Percentiles rank a stretch among this genome's conserved stretches.
Evolutionary conservation across 2,888 invertebrate genomes (phyloP).

Genomic region (Orthosia incerta): DNA sequence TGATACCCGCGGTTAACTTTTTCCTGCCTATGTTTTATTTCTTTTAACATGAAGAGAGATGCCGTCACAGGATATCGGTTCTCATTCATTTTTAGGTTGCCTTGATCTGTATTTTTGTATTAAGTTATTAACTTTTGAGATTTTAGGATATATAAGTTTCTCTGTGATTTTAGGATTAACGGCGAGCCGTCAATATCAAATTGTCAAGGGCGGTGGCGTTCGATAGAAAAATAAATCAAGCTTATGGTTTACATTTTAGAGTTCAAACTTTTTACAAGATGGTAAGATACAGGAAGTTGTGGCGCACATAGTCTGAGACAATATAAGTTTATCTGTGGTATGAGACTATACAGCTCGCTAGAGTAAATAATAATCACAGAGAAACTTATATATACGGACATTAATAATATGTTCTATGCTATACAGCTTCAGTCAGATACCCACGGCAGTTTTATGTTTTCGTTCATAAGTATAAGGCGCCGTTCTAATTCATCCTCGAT

Average conservation of each 20-base stretch:
- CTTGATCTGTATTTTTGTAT: background rate
- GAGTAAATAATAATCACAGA: too few relatives aligned
- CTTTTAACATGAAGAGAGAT: constrained; percentile 86
- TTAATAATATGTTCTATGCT: too few relatives aligned
- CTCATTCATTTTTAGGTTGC: constrained; percentile 79
- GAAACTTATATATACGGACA: too few relatives aligned
- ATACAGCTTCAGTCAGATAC: too few relatives aligned
- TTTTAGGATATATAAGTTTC: too few relatives aligned
- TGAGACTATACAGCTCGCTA: too few relatives aligned
- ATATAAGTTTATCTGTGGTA: too few relatives aligned
- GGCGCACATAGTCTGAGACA: too few relatives aligned
- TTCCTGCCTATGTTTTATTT: constrained; percentile 85
- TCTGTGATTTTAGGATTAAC: constrained; percentile 7
- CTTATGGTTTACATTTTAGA: background rate
- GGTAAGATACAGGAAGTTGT: too few relatives aligned
- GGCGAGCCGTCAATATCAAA: constrained; percentile 2
- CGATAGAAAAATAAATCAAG: background rate
- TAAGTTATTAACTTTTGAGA: background rate
- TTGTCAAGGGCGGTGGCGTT: constrained; percentile 9
- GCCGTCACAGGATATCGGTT: constrained; percentile 86
- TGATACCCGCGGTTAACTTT: constrained; percentile 84
- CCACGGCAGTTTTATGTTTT: too few relatives aligned
- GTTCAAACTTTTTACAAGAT: constrained; percentile 18
- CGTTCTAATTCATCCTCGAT: too few relatives aligned
- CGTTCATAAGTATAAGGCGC: too few relatives aligned